These are phyloP conservation scores for Sapajus apella DNA, from an alignment of 2,113 vertebrate species.

Conservation along the genomic window DNA sequence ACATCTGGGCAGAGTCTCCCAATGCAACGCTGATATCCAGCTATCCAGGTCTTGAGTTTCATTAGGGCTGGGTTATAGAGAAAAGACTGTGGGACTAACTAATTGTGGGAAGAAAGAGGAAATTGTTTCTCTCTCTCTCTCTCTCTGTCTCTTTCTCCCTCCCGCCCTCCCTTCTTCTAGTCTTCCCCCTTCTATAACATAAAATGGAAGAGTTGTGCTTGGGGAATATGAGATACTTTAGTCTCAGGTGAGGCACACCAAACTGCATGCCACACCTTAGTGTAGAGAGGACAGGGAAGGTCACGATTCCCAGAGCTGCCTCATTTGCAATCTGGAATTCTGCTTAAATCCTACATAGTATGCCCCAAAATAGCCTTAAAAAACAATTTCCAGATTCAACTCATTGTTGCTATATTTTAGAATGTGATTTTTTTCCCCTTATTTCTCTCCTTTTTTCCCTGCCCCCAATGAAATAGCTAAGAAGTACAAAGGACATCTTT, in stretches of 20 bases:
- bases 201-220: neutral
- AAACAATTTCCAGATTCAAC: neutral
- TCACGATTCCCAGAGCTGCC: neutral
- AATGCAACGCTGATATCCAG: neutral
- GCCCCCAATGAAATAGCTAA: neutral
- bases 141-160: neutral
- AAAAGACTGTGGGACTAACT: neutral
- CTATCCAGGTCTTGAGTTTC: neutral
- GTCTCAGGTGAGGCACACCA: neutral
- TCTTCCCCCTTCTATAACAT: neutral
- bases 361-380: neutral
- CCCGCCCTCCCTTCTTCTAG: neutral
- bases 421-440: neutral
- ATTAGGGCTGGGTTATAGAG: conserved; percentile 21
- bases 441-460: neutral
- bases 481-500: neutral
- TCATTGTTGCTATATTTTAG: neutral
- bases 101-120: neutral
- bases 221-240: neutral
- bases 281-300: neutral
- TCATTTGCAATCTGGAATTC: neutral
- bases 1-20: neutral
- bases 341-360: neutral
- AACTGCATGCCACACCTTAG: neutral
- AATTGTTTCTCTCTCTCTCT: neutral